phyloP scores from a whole-genome alignment of 1,140 invertebrate species.

The Notospermus geniculatus region DNA sequence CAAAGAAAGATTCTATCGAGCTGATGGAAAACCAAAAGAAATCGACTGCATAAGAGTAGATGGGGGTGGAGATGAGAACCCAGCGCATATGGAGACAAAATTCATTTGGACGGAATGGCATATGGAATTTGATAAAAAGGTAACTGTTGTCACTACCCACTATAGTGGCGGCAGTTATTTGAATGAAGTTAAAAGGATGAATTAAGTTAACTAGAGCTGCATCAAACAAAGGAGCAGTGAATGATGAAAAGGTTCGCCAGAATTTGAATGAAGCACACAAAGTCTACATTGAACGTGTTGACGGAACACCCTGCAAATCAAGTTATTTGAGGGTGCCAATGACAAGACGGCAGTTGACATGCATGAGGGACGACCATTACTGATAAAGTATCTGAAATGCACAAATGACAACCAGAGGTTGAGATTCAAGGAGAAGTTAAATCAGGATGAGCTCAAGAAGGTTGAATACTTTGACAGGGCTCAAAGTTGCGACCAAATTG shows the following conservation, averaged over 20 bases:
- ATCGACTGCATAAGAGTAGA: background rate
- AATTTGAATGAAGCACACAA: background rate
- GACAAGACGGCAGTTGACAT: background rate
- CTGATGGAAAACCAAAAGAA: background rate
- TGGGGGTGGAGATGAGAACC: constrained; percentile 6
- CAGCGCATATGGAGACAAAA: background rate
- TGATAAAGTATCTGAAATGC: constrained; percentile 4
- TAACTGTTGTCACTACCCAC: background rate
- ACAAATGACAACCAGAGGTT: background rate
- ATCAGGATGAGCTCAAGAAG: background rate
- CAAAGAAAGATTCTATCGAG: background rate
- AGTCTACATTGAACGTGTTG: background rate
- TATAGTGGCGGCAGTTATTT: constrained; percentile 10
- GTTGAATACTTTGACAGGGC: too few relatives aligned
- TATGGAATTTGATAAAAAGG: background rate
- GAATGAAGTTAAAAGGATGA: background rate
- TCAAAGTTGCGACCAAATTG: too few relatives aligned
- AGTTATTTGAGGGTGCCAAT: background rate
- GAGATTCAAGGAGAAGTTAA: background rate
- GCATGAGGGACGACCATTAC: background rate
- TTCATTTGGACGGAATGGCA: constrained; percentile 1
- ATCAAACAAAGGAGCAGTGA: background rate
- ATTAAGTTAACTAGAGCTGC: background rate
- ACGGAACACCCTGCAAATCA: background rate
- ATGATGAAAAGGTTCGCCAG: background rate